Evolutionary conservation across 2,888 invertebrate species (phyloP), one percentile per base, ranked within the genome.

Genomic region (Acanthosepion lycidas): DNA sequence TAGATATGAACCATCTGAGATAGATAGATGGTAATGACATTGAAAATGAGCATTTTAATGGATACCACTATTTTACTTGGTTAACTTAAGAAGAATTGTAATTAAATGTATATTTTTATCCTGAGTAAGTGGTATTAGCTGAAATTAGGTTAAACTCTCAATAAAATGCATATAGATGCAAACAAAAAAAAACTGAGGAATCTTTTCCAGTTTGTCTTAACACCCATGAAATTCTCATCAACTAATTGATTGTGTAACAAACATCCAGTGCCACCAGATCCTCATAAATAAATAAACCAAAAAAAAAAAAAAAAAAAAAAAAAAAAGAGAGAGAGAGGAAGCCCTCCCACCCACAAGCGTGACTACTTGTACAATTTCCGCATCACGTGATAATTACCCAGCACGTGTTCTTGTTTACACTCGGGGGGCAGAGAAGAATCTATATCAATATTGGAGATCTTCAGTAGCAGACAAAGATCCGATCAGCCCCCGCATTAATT

Each of bases 351-450:
- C 78, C 78, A 78, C n/a, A n/a, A 78, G 78, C 78, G 78, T 78
- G 78, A 78, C 78, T n/a, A 78, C n/a, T n/a, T 78, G 78, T 78
- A 78, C 78, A 78, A 78, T 78, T 78, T 78, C 78, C 78, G 78
- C 78, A 78, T n/a, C 78, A 78, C 78, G 78, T 78, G 78, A 78
- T 78, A 78, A 78, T 78, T 78, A 78, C 78, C 78, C 78, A 78
- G 78, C 78, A 78, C 78, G 78, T 78, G 78, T 33, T 78, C 78
- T 78, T 78, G 78, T 78, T 78, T 78, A 78, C 78, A 78, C n/a
- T 78, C n/a, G 78, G n/a, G 33, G 78, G 78, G 78, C n/a, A 78
- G 15, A 78, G 78, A n/a, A 78, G 78, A 78, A 78, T 78, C 78
- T 78, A 78, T 78, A 78, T 78, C 78, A 78, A 78, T 78, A 78